phyloP scores from a whole-genome alignment of 2,113 vertebrate genomes.

The Etheostoma cragini region DNA sequence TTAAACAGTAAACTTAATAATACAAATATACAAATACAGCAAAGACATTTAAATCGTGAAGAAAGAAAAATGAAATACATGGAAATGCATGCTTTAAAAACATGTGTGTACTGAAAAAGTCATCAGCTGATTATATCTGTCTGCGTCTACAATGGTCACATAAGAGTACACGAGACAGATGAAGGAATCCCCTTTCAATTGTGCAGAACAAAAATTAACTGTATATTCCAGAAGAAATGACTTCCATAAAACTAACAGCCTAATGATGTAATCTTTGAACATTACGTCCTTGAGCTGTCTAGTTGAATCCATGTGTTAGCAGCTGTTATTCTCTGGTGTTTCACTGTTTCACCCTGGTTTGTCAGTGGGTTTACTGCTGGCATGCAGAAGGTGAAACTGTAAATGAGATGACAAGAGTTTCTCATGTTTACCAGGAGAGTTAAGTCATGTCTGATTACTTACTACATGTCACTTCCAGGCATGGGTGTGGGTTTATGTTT shows the following conservation, averaged over 20 bases:
- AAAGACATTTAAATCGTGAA: not conserved
- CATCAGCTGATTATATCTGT: not conserved
- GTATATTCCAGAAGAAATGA: not conserved
- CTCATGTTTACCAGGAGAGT: constrained; percentile 17
- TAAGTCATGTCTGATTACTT: constrained; percentile 45
- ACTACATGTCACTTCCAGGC: constrained; percentile 21
- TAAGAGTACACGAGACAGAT: not conserved
- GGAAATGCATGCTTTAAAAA: not conserved
- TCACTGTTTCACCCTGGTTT: constrained; percentile 37
- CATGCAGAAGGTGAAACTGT: constrained; percentile 22
- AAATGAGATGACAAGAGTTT: constrained; percentile 33
- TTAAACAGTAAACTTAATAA: not conserved
- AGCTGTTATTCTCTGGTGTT: constrained; percentile 37
- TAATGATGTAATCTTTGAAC: constrained; percentile 12
- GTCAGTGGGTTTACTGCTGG: constrained; percentile 1
- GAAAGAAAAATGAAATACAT: not conserved
- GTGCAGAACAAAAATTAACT: not conserved
- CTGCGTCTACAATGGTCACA: not conserved
- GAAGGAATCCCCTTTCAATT: not conserved
- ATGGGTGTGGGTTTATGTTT: constrained; percentile 10
- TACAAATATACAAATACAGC: not conserved
- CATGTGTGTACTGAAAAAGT: not conserved
- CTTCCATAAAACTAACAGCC: constrained; percentile 1
- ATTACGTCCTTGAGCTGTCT: constrained; percentile 13
- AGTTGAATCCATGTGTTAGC: constrained; percentile 4